Conservation (phyloP, 1,140 invertebrate genomes). For the Bursaphelenchus mucronatus region DNA sequence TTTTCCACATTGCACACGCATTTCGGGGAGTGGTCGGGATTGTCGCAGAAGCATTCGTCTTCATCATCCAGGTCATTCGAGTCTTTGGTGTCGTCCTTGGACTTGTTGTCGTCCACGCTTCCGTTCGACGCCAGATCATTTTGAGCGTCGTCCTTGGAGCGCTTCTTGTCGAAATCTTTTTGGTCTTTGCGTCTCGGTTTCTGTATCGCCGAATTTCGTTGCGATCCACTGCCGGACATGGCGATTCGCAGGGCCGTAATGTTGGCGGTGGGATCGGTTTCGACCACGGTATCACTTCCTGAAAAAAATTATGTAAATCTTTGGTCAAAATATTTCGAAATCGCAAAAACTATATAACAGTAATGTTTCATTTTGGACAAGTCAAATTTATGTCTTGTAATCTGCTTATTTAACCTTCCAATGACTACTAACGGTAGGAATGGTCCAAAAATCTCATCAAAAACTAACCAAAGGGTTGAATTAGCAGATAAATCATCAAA, state of each 20-base stretch:
- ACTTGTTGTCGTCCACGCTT: conserved; percentile 7
- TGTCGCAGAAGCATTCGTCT: too few species aligned
- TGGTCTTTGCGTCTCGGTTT: conserved; percentile 21
- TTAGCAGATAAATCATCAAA: too few species aligned
- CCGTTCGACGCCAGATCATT: background rate
- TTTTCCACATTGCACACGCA: too few species aligned
- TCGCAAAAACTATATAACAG: background rate
- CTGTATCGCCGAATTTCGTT: conserved; percentile 25
- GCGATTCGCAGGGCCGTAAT: conserved; percentile 41
- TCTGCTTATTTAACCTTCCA: background rate
- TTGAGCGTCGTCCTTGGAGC: conserved; percentile 7
- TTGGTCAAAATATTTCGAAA: too few species aligned
- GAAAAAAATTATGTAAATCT: conserved; percentile 27
- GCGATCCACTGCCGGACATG: conserved; percentile 38
- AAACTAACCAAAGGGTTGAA: too few species aligned
- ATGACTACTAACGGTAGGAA: background rate
- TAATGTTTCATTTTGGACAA: too few species aligned
- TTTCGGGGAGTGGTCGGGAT: too few species aligned
- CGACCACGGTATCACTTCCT: conserved; percentile 34
- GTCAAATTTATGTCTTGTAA: background rate
- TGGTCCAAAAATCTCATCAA: too few species aligned
- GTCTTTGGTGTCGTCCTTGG: conserved; percentile 2
- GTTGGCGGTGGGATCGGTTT: conserved; percentile 38
- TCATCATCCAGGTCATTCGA: background rate
- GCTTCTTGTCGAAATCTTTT: conserved; percentile 15